Evolutionary conservation across 2,113 vertebrate species (phyloP).

Genomic region (Cromileptes altivelis): DNA sequence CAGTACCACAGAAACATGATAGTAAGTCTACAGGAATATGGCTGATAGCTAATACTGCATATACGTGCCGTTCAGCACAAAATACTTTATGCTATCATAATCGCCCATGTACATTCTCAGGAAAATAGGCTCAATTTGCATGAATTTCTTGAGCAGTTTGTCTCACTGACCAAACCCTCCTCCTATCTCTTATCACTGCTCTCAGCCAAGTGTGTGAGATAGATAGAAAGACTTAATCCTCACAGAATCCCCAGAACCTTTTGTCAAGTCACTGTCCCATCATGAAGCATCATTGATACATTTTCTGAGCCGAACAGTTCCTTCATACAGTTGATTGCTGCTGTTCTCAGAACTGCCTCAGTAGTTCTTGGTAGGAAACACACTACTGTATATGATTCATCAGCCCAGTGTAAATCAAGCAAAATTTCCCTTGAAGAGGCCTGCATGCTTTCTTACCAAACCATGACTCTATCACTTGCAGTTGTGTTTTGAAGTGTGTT

Average conservation of each 20-base stretch:
- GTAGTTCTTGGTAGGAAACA: not conserved
- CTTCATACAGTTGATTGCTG: not conserved
- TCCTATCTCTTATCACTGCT: constrained; percentile 58
- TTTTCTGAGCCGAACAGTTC: not conserved
- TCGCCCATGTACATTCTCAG: not conserved
- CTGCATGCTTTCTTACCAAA: not conserved
- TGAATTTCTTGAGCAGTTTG: constrained; percentile 44
- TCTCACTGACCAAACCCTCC: constrained; percentile 26
- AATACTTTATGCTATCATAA: not conserved
- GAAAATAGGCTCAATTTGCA: constrained; percentile 11
- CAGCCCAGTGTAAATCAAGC: not conserved
- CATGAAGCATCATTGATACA: not conserved
- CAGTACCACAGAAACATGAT: not conserved
- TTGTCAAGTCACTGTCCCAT: not conserved
- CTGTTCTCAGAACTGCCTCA: rapidly evolving
- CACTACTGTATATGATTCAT: not conserved
- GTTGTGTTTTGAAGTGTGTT: not conserved
- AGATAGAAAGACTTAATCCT: constrained; percentile 57
- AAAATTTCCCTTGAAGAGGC: too few species aligned
- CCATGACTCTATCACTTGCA: not conserved
- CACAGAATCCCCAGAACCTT: constrained; percentile 30
- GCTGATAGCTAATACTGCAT: not conserved
- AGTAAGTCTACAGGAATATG: not conserved
- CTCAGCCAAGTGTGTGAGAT: constrained; percentile 34
- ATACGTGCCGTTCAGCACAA: not conserved